Conservation (phyloP, 2,113 vertebrate species). For the Pelodiscus sinensis region DNA sequence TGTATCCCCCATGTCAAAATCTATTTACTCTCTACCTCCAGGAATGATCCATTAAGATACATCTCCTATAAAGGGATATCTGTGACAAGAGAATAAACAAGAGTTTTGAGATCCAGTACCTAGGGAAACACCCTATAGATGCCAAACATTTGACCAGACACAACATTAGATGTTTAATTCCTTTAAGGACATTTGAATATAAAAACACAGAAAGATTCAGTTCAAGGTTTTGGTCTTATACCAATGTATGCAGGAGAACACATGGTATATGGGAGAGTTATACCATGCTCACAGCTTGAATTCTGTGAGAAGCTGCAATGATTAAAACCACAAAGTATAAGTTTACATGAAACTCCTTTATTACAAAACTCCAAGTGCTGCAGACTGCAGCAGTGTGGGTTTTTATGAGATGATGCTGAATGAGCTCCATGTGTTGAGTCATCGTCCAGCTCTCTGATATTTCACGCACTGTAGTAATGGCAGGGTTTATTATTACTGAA, state of each 20-base stretch:
- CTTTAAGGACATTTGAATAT: neutral
- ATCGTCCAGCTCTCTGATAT: neutral
- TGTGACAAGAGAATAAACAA: neutral
- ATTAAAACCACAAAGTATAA: neutral
- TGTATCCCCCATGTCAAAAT: neutral
- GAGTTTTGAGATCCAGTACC: neutral
- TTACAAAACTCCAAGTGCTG: neutral
- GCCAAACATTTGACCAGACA: neutral
- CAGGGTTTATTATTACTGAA: neutral
- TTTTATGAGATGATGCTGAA: neutral
- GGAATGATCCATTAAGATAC: neutral
- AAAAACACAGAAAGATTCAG: neutral
- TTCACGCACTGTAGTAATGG: neutral
- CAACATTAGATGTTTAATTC: neutral
- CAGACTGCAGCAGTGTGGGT: neutral
- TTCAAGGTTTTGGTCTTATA: neutral
- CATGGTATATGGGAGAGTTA: neutral
- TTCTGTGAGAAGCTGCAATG: too few species aligned
- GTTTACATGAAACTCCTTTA: neutral
- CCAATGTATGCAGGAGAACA: neutral
- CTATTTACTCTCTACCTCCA: neutral
- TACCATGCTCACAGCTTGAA: too few species aligned
- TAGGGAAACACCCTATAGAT: neutral
- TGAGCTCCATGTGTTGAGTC: neutral
- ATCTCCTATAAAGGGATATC: neutral